Evolutionary conservation across 2,113 vertebrate genomes (phyloP).

Genomic region (Cynocephalus volans): DNA sequence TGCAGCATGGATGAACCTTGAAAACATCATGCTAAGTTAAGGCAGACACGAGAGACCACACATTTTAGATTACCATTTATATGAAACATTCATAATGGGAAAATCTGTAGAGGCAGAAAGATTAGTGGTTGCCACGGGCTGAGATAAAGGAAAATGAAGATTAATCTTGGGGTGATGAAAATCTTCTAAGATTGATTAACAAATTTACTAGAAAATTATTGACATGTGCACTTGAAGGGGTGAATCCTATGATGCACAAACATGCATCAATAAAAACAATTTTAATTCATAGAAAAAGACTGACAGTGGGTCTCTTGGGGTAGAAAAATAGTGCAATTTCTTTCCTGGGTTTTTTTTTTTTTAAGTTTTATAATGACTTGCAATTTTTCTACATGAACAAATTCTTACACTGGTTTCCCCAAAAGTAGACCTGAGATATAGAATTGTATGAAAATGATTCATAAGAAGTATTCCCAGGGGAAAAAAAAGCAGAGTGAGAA

Average conservation of each 20-base stretch:
- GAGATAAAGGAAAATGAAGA: background rate
- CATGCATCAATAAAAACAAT: background rate
- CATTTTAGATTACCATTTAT: conserved; percentile 4
- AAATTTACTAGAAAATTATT: background rate
- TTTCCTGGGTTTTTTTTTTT: background rate
- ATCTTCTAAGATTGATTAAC: background rate
- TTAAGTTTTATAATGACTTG: background rate
- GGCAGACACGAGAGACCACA: background rate
- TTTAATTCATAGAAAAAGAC: background rate
- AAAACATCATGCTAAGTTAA: conserved; percentile 25
- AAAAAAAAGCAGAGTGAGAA: background rate
- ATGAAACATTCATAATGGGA: background rate
- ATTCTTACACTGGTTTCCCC: background rate
- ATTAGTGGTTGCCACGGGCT: background rate
- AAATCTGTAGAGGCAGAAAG: background rate
- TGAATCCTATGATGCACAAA: background rate
- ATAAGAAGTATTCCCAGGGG: background rate
- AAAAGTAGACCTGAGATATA: background rate
- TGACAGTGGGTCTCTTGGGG: background rate
- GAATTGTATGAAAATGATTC: background rate
- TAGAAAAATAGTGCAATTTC: background rate
- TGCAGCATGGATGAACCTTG: background rate
- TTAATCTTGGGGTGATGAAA: background rate
- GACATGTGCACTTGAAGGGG: background rate
- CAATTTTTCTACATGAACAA: background rate